Base-by-base conservation (phyloP, 2,888 invertebrate genomes). In the Lasioglossum lativentre region DNA sequence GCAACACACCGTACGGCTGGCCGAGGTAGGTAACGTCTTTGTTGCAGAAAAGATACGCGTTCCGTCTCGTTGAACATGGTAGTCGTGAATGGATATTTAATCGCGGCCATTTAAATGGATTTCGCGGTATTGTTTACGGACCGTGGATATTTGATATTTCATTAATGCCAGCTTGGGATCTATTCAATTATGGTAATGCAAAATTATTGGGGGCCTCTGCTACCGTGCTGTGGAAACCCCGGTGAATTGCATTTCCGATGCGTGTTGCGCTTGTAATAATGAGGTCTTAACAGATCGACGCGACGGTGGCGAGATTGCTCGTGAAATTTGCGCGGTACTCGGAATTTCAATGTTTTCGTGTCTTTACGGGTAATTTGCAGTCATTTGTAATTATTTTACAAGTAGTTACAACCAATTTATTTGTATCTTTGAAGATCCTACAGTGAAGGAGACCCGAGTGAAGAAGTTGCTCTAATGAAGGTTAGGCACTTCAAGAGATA, bases 21-120 rank as follows among this genome's bases (percentile, higher is more conserved):
- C 14, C 68, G 74, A 56, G 72, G 76, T 83, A 83, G 78, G 82
- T 83, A 78, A 84, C 78, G 83, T 83, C 84, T 84, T 78, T 84
- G 74, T 83, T 82, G 74, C n/a, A 63, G 74, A 84, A 75, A 78
- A 78, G 77, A 63, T 78, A 83, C 27, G 19, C 82, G 83, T 83
- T 85, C 84, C 75, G 34, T 75, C 63, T 30, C 59, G 70, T 52
- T 83, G 83, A 75, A 10, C 83, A 83, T 75, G 45, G 78, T 78
- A 70, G 75, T 71, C n/a, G 71, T 63, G 78, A 83, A 83, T 85
- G 75, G 81, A 68, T 66, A 83, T 85, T 85, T 83, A 75, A 83
- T 83, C 83, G 63, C 52, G 52, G 63, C 34, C 66, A 63, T 63
- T 84, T 83, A 85, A 85, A 85, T 83, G 78, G 70, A 75, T 85